phyloP scores from a whole-genome alignment of 2,113 vertebrate species.

The Sinocyclocheilus maitianheensis region DNA sequence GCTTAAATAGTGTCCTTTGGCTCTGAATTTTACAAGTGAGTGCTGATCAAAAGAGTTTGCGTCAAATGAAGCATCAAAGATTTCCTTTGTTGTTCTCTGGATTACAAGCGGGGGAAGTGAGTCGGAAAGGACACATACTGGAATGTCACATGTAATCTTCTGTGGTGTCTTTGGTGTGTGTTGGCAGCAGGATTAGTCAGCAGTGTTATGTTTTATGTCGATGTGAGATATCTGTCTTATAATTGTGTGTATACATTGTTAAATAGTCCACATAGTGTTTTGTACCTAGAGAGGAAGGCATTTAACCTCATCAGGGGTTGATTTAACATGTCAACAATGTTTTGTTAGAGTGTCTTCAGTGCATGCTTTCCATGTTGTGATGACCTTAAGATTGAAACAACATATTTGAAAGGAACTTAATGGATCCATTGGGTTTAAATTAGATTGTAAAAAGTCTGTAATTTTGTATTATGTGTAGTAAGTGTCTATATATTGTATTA shows the following conservation, averaged over 20 bases:
- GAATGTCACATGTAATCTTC: slow-evolving; percentile 22
- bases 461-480: no score
- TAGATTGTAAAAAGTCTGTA: no score
- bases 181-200: not conserved
- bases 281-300: no score
- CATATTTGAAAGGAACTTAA: no score
- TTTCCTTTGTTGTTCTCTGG: slow-evolving; percentile 22
- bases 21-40: slow-evolving; percentile 6
- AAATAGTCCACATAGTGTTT: not conserved
- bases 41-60: slow-evolving; percentile 26
- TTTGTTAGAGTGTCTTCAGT: not conserved
- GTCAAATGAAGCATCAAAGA: slow-evolving; percentile 10
- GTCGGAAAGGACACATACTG: slow-evolving; percentile 14
- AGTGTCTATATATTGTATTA: no score
- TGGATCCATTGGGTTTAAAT: no score
- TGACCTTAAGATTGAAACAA: no score
- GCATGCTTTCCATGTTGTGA: not conserved
- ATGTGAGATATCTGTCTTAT: not conserved
- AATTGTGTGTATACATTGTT: not conserved
- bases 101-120: not conserved
- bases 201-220: not conserved
- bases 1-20: slow-evolving; percentile 8
- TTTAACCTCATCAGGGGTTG: no score
- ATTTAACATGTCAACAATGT: not conserved
- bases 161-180: not conserved